Conservation (phyloP, 2,888 invertebrate genomes). For the Isotomurus palustris region DNA sequence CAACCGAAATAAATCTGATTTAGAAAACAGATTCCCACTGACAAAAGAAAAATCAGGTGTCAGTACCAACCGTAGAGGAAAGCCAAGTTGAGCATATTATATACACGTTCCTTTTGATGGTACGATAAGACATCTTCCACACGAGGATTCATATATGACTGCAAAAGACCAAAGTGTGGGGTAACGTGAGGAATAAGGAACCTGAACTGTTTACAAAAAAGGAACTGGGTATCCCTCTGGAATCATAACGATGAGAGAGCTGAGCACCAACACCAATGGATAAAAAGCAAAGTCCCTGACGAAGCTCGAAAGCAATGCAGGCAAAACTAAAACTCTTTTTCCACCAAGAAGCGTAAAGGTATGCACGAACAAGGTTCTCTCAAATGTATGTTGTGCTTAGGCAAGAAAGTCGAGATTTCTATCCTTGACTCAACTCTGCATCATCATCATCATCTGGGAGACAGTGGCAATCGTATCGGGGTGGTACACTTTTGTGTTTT, state of each 20-base stretch:
- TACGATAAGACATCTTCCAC: too few species aligned
- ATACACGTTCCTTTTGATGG: too few species aligned
- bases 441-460: too few species aligned
- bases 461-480: too few species aligned
- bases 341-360: background rate
- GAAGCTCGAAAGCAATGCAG: background rate
- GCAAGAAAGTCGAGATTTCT: too few species aligned
- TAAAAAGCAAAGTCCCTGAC: background rate
- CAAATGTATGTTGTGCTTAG: too few species aligned
- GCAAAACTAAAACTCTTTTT: background rate
- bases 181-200: background rate
- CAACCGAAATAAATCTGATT: conserved; percentile 9
- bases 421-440: too few species aligned
- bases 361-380: too few species aligned
- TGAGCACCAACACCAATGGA: too few species aligned
- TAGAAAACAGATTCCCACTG: conserved; percentile 8
- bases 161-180: background rate
- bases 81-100: too few species aligned
- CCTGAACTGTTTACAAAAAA: conserved; percentile 14
- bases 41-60: conserved; percentile 15
- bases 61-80: conserved; percentile 1
- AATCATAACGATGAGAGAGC: conserved; percentile 9
- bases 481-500: too few species aligned
- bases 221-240: background rate
- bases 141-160: too few species aligned